These are phyloP conservation scores for Lytechinus variegatus DNA, from an alignment of 35 echinoderm and acorn worm genomes.

Conservation along the genomic window DNA sequence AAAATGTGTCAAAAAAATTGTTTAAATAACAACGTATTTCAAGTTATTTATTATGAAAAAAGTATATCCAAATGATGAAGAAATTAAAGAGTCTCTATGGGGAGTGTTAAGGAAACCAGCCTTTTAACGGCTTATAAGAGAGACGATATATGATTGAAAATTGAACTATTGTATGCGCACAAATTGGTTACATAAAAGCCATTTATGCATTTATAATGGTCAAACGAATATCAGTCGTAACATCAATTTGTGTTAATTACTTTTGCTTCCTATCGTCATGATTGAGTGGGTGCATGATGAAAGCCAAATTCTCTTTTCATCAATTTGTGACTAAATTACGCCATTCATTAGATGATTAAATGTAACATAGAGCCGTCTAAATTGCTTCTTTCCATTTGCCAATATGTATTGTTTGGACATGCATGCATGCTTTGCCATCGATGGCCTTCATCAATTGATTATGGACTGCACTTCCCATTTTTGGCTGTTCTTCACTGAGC, in stretches of 20 bases:
- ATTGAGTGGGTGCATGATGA: neutral
- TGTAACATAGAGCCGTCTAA: conserved; percentile 2
- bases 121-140: no score
- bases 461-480: neutral
- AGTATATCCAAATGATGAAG: no score
- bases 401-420: neutral
- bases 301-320: neutral
- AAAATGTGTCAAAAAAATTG: no score
- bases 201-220: neutral
- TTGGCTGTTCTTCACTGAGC: neutral
- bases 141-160: neutral
- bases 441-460: neutral
- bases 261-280: neutral
- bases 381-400: neutral
- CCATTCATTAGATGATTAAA: neutral
- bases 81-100: no score
- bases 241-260: conserved; percentile 6
- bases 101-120: no score
- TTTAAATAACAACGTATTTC: no score
- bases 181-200: neutral
- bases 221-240: neutral
- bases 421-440: neutral
- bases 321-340: neutral
- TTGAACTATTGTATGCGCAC: neutral
- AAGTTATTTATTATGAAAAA: no score